Evolutionary conservation across 2,888 invertebrate genomes (phyloP), one percentile per base, ranked within the genome.

Genomic region (Tanypteryx hageni): DNA sequence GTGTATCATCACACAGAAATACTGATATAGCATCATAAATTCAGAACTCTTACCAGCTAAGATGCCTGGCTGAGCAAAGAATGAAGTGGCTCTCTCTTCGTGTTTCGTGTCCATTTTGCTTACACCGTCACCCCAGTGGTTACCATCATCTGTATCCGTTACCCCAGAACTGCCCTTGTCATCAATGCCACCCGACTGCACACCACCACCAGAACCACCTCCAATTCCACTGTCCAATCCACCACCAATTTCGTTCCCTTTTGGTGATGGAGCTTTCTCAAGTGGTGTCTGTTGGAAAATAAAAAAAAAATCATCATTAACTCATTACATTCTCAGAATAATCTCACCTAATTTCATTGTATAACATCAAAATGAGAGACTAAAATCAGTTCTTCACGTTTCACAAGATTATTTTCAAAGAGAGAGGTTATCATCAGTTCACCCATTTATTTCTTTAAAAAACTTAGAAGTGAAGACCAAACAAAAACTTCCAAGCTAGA

Each of bases 61-160:
- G 94, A 98, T 98, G 95, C 98, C 98, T 81, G 98, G 98, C 96
- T 98, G 98, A 94, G 98, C 98, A 95, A 99, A 98, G 97, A 99
- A 98, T 95, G 98, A 98, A 95, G 98, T 97, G 94, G 98, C 97
- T 94, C 97, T 96, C 95, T 98, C 98, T 94, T 98, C 98, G 93
- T 97, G 96, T 95, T 97, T 97, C 93, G 97, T 96, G 96, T 97
- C 97, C 98, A 98, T 98, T 95, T 97, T 97, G 95, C 96, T 96
- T 93, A 97, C 97, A 94, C 96, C 97, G 94, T 95, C 94, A 64
- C 61, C 92, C 89, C 93, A 92, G 92, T 94, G 92, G 93, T 89
- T 89, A 68, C 68, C 89, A 89, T 89, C 89, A 64, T 89, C 89
- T 18, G 89, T 22, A 13, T 64, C 64, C 10, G 64, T 13, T 89